Conservation (phyloP, 23 tunicate species). For the Trididemnum miniatum region DNA sequence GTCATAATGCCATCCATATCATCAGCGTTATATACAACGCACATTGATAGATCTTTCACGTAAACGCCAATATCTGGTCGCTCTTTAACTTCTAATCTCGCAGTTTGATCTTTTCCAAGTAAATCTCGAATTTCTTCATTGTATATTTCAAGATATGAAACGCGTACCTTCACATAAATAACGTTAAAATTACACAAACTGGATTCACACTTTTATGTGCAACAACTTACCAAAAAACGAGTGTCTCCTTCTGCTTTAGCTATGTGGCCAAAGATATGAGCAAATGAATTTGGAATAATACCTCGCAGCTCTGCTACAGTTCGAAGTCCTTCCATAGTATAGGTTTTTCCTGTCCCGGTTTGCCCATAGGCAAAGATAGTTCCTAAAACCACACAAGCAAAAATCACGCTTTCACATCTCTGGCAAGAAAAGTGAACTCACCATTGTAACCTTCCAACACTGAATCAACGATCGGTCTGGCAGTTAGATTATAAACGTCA, state of each 20-base stretch:
- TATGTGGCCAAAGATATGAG: constrained; percentile 96
- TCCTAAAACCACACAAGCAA: constrained; percentile 14
- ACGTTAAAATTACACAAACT: too few relatives aligned
- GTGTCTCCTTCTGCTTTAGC: constrained; percentile 92
- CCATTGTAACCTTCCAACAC: constrained; percentile 97
- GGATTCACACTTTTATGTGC: too few relatives aligned
- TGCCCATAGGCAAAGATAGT: constrained; percentile 99
- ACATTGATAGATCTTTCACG: constrained; percentile 93
- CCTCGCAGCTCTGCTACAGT: constrained; percentile 86
- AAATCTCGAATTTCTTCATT: constrained; percentile 99
- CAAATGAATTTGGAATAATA: constrained; percentile 98
- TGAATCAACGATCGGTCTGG: constrained; percentile 96
- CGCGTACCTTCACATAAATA: constrained; percentile 60
- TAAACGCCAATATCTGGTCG: constrained; percentile 97
- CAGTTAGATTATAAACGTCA: constrained; percentile 96
- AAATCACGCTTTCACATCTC: not conserved
- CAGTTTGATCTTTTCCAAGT: constrained; percentile 88
- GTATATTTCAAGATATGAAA: constrained; percentile 93
- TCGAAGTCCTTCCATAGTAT: constrained; percentile 97
- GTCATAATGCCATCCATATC: constrained; percentile 98
- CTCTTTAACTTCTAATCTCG: constrained; percentile 80
- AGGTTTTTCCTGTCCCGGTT: constrained; percentile 98
- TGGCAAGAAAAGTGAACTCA: constrained; percentile 25
- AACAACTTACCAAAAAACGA: constrained; percentile 58
- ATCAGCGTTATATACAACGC: constrained; percentile 95